A percentile compares a stretch with the other conserved stretches of the same genome.
phyloP scores from a whole-genome alignment of 2,797 vertebrate species.

The Labroides dimidiatus region DNA sequence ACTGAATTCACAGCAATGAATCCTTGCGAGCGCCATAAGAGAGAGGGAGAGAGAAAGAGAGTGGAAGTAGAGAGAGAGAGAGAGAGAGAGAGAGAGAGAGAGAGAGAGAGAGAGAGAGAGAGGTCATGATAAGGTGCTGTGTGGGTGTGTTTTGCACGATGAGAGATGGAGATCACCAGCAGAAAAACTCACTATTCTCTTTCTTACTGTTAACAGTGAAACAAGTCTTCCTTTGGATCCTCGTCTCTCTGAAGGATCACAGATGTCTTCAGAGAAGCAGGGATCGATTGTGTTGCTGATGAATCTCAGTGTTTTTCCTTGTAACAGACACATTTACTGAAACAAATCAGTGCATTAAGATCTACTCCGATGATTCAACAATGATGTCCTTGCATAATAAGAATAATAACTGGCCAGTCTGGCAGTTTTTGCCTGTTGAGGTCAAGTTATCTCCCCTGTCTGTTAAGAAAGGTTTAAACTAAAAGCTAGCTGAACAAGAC shows the following conservation, averaged over 20 bases:
- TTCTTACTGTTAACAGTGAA: conserved; percentile 21
- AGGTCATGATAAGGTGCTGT: conserved; percentile 48
- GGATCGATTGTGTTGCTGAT: conserved; percentile 14
- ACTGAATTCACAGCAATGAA: not conserved
- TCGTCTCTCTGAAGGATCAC: conserved; percentile 16
- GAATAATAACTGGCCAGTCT: no score
- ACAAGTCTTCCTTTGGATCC: conserved; percentile 4
- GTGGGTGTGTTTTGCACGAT: conserved; percentile 62
- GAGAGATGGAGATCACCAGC: conserved; percentile 51
- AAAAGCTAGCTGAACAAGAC: no score
- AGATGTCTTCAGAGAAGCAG: conserved; percentile 24
- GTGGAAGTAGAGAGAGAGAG: conserved; percentile 3
- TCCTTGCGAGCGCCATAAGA: not conserved
- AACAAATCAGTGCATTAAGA: no score
- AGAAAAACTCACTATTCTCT: conserved; percentile 41
- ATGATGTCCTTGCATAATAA: no score
- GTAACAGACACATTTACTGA: no score
- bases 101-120: conserved; percentile 16
- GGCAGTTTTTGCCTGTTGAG: no score
- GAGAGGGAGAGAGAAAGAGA: not conserved
- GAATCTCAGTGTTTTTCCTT: no score
- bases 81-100: not conserved
- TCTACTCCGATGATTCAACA: no score
- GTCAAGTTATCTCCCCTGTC: no score
- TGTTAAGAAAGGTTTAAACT: no score